Base-by-base conservation (phyloP, 2,888 invertebrate genomes). In the Stratiomys singularior region DNA sequence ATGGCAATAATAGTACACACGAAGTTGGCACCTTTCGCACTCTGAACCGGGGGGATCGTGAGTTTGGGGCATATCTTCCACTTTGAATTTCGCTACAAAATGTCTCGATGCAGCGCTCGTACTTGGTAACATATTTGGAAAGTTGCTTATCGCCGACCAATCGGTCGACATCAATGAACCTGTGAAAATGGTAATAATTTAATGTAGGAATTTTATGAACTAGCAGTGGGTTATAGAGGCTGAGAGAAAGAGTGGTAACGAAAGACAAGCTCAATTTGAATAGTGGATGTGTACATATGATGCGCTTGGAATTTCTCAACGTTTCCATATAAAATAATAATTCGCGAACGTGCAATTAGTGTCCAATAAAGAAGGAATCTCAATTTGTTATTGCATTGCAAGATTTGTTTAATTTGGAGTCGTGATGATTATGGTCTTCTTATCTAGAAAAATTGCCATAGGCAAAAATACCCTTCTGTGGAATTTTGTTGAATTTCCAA, bases 41-140 rank as follows among this genome's bases (percentile, higher is more conserved):
- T 76, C 21, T 76, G 76, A 76, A 64, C 76, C 63, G 47, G 13
- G 52, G n/a, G 47, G 76, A 64, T 76, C 64, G 76, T 76, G 76
- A 46, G 71, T n/a, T 71, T 5, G 71, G 71, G 47, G 15, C 52
- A 71, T 64, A 30, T 18, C 52, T 37, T 37, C 5, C 9, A 9
- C 37, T 37, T 5, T 37, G 37, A 9, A 3, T 37, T 37, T 37
- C 9, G 37, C 37, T 37, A 9, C 9, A 37, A 37, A 37, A 37
- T 9, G 37, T 9, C 18, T 52, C 52, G 52, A 18, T 18, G 52
- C 4, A 13, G 4, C 4, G 52, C 3, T 52, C 21, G 44, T 44
- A 15, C 46, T 44, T 28, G 23, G 28, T 21, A 44, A n/a, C 25
- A 13, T 71, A n/a, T 71, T 71, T 46, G 71, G 71, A 71, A 71